These are phyloP conservation scores for Setophaga kirtlandii DNA, from an alignment of 2,113 vertebrate species.

Conservation along the genomic window DNA sequence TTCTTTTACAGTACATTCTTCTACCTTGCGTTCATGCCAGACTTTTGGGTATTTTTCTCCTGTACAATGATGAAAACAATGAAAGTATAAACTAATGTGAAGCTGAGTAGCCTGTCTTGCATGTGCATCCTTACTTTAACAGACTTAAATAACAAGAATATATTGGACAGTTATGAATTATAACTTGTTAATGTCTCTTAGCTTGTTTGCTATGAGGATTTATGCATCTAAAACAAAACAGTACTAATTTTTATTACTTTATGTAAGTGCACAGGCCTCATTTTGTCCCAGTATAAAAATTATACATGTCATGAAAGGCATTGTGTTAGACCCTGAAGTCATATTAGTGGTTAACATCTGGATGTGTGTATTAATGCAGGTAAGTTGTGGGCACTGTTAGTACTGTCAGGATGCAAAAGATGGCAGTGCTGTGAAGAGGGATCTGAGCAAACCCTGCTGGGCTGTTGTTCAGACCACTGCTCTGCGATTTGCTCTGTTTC, in stretches of 20 bases:
- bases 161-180: background rate
- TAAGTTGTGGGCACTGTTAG: background rate
- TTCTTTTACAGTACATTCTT: background rate
- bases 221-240: background rate
- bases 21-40: fast-evolving
- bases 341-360: background rate
- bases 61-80: background rate
- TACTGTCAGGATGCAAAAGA: slow-evolving; percentile 10
- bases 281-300: background rate
- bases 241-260: background rate
- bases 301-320: fast-evolving
- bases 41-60: background rate
- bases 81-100: background rate
- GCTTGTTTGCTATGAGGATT: background rate
- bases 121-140: background rate
- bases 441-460: background rate
- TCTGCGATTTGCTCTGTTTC: background rate
- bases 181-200: background rate
- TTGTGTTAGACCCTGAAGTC: background rate
- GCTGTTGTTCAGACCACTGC: background rate
- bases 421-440: slow-evolving; percentile 6
- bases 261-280: background rate
- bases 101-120: background rate
- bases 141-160: background rate
- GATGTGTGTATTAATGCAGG: background rate